Conservation (phyloP, 2,113 vertebrate genomes). For the Cololabis saira region DNA sequence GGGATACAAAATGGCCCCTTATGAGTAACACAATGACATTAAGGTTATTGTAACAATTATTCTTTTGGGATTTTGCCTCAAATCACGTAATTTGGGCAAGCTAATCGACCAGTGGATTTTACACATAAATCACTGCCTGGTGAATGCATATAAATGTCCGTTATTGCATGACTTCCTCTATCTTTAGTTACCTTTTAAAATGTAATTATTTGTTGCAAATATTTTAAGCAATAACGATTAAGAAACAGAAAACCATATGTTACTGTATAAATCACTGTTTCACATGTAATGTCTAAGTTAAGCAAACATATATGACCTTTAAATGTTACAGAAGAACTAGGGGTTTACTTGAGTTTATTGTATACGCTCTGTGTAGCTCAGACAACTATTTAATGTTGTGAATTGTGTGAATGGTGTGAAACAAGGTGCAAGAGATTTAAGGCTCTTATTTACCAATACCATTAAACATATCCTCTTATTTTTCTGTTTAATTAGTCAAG, state of each 20-base stretch:
- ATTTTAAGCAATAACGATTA: too few species aligned
- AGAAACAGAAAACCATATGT: background rate
- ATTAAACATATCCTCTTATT: background rate
- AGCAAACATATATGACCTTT: constrained; percentile 53
- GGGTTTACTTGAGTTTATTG: constrained; percentile 12
- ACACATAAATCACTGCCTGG: too few species aligned
- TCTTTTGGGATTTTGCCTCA: background rate
- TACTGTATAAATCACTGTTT: constrained; percentile 16
- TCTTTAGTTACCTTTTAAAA: too few species aligned
- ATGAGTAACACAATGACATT: background rate
- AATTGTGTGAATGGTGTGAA: background rate
- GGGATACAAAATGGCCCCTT: background rate
- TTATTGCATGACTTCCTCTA: too few species aligned
- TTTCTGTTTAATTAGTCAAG: background rate
- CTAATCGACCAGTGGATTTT: too few species aligned
- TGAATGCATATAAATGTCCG: too few species aligned
- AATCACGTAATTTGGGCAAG: background rate
- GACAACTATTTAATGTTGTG: constrained; percentile 19
- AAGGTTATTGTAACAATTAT: background rate
- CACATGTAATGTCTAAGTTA: constrained; percentile 17
- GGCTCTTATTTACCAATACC: background rate
- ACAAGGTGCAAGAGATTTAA: background rate
- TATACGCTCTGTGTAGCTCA: constrained; percentile 14
- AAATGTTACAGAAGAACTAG: constrained; percentile 7
- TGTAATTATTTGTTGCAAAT: too few species aligned